Evolutionary conservation across 1,140 invertebrate genomes (phyloP).

Genomic region (Drosophila bocqueti): DNA sequence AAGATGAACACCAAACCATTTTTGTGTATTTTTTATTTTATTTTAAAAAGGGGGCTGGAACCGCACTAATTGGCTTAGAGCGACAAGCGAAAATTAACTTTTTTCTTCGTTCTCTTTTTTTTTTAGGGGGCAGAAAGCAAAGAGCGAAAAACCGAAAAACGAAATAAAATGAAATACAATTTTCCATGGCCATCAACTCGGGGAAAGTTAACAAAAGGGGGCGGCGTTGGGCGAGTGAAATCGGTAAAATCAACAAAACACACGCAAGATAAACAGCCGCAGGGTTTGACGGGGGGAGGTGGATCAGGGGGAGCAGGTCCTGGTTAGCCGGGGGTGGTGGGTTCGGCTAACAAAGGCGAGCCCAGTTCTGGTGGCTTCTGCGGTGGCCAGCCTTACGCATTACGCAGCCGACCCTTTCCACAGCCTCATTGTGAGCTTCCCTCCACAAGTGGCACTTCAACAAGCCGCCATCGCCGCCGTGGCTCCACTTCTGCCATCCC

Average conservation of each 20-base stretch:
- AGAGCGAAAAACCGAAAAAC: conserved; percentile 50
- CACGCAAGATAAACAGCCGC: conserved; percentile 75
- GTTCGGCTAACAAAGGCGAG: conserved; percentile 3
- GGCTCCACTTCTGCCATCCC: background rate
- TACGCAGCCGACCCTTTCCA: conserved; percentile 42
- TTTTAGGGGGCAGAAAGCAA: conserved; percentile 9
- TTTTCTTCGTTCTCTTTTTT: conserved; percentile 39
- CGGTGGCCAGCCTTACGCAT: conserved; percentile 33
- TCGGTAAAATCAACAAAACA: conserved; percentile 82
- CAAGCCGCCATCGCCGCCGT: conserved; percentile 2
- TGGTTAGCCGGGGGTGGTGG: background rate
- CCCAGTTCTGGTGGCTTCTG: conserved; percentile 36
- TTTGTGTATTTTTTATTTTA: conserved; percentile 11
- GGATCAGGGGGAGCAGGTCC: background rate
- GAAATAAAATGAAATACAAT: conserved; percentile 57
- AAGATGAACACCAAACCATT: conserved; percentile 15
- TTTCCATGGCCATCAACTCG: conserved; percentile 62
- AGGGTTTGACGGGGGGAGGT: conserved; percentile 10
- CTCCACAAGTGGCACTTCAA: conserved; percentile 38
- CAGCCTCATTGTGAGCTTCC: conserved; percentile 16
- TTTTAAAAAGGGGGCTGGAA: conserved; percentile 7
- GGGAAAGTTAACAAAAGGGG: conserved; percentile 64
- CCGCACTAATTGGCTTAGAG: conserved; percentile 81
- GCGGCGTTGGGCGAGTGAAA: conserved; percentile 44
- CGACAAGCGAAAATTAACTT: conserved; percentile 83